These are phyloP conservation scores for Poecilia gillii DNA, from an alignment of 2,797 vertebrate genomes.

Conservation along the genomic window DNA sequence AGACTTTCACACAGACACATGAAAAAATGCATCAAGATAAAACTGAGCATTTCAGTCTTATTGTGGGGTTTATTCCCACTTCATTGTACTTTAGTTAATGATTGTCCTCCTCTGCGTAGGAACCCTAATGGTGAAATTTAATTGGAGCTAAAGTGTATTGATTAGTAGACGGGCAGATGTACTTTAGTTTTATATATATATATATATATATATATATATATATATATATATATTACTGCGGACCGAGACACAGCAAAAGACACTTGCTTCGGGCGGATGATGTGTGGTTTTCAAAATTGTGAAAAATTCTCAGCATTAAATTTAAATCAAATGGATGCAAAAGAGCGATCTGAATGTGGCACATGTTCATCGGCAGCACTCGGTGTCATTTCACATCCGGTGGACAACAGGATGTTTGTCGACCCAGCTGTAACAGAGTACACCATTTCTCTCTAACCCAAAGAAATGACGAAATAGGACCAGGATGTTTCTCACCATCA, in stretches of 20 bases:
- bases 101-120: conserved; percentile 3
- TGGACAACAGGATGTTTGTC: not conserved
- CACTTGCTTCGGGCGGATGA: not conserved
- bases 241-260: not conserved
- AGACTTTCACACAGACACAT: conserved; percentile 55
- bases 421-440: not conserved
- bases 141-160: conserved; percentile 10
- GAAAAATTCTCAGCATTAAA: not conserved
- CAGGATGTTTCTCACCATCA: not conserved
- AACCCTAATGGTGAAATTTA: not conserved
- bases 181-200: too few relatives aligned
- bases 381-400: not conserved
- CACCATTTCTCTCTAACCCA: not conserved
- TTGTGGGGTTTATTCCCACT: conserved; percentile 20
- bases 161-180: conserved; percentile 3
- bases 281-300: not conserved
- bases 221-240: not conserved
- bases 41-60: conserved; percentile 43
- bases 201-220: too few relatives aligned
- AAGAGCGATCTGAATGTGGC: not conserved
- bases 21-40: conserved; percentile 62
- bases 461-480: not conserved
- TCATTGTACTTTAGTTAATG: not conserved
- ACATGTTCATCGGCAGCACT: not conserved
- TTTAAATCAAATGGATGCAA: not conserved